These are phyloP conservation scores for Polymixis flavicincta DNA, from an alignment of 2,888 invertebrate genomes.

Conservation along the genomic window DNA sequence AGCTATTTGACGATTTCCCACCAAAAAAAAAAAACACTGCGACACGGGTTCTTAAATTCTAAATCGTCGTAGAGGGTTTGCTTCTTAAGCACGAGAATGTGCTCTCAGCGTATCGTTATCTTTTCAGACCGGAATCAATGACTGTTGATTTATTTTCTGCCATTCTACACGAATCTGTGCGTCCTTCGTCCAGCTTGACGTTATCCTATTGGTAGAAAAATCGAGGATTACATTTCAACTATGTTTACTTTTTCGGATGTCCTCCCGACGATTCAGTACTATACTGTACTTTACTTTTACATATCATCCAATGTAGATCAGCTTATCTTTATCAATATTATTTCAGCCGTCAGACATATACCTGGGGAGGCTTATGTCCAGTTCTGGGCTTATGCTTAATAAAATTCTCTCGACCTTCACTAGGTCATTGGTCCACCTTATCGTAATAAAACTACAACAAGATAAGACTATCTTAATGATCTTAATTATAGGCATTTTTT, in stretches of 20 bases:
- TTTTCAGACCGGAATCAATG: no score
- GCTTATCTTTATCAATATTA: background rate
- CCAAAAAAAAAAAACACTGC: no score
- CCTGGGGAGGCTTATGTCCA: background rate
- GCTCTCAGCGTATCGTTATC: background rate
- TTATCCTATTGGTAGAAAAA: no score
- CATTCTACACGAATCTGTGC: background rate
- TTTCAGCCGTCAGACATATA: no score
- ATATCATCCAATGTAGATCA: background rate
- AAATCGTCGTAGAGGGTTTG: background rate
- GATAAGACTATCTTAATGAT: background rate
- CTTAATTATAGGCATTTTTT: background rate
- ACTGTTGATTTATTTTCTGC: background rate
- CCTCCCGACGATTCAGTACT: background rate
- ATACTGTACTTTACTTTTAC: background rate
- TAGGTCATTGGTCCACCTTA: background rate
- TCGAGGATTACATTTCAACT: background rate
- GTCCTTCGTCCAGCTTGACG: background rate
- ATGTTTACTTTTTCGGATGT: background rate
- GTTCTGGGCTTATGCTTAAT: background rate
- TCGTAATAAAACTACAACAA: background rate
- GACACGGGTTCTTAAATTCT: background rate
- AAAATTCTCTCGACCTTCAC: slow-evolving; percentile 3
- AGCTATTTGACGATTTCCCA: no score
- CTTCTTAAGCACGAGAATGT: background rate